Evolutionary conservation across 2,888 invertebrate genomes (phyloP).

Genomic region (Nemapogon koenigi): DNA sequence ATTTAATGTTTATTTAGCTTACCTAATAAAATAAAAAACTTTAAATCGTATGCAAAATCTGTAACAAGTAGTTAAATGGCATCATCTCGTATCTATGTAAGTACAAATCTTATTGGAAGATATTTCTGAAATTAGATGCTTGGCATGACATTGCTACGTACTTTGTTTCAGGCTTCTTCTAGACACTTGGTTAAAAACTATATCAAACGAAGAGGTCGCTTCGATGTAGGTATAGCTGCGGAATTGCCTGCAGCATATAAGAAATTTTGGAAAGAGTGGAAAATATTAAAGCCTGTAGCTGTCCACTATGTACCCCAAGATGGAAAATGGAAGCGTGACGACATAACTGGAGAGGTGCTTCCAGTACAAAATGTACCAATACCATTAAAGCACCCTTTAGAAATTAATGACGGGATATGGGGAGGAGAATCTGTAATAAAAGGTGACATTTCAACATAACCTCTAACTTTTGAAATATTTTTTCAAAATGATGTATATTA

Average conservation of each 20-base stretch:
- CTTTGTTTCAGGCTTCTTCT: conserved; percentile 44
- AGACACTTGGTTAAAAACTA: conserved; percentile 53
- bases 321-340: conserved; percentile 76
- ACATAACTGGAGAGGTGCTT: conserved; percentile 73
- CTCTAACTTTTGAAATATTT: too few species aligned
- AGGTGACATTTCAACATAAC: conserved; percentile 57
- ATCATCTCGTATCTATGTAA: conserved; percentile 19
- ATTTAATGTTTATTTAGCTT: too few species aligned
- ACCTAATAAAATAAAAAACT: too few species aligned
- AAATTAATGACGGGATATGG: conserved; percentile 89
- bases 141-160: background rate
- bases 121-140: too few species aligned
- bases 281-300: conserved; percentile 66
- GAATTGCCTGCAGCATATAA: conserved; percentile 80
- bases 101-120: background rate
- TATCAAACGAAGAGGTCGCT: conserved; percentile 50
- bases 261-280: conserved; percentile 89
- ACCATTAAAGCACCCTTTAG: conserved; percentile 77
- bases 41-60: too few species aligned
- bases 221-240: conserved; percentile 72
- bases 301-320: conserved; percentile 76
- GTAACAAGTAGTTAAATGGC: conserved; percentile 11
- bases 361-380: conserved; percentile 80
- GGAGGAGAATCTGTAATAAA: conserved; percentile 95
- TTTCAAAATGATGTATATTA: too few species aligned